Evolutionary conservation across 2,888 invertebrate species (phyloP).

Genomic region (Xestia ashworthii): DNA sequence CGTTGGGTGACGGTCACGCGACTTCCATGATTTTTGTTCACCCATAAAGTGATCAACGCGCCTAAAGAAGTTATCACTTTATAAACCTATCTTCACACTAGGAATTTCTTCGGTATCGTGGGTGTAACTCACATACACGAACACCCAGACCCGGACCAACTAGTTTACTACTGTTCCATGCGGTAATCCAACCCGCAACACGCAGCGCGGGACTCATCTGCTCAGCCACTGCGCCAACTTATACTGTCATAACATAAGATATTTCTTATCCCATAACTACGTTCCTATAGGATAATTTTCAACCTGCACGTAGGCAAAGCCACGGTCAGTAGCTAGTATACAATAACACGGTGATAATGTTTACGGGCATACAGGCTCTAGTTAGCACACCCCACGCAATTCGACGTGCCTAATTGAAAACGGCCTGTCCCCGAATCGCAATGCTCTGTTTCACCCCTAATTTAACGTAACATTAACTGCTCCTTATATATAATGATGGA

Average conservation of each 20-base stretch:
- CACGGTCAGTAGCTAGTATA: slow-evolving; percentile 4
- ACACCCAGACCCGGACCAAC: neutral
- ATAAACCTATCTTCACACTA: neutral
- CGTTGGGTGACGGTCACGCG: no score
- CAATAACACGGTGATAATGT: slow-evolving; percentile 76
- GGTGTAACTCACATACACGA: neutral
- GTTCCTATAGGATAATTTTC: neutral
- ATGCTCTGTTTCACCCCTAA: slow-evolving; percentile 71
- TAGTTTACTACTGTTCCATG: neutral
- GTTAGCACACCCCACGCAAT: slow-evolving; percentile 75
- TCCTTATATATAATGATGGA: slow-evolving; percentile 46
- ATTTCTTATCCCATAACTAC: neutral
- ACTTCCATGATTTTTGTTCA: no score
- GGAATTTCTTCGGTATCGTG: neutral
- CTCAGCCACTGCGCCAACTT: neutral
- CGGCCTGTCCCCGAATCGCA: slow-evolving; percentile 54
- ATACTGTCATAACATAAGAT: no score
- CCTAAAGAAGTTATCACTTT: no score
- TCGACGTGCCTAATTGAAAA: slow-evolving; percentile 76
- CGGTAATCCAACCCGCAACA: neutral
- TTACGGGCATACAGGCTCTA: slow-evolving; percentile 79
- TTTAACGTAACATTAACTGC: slow-evolving; percentile 64
- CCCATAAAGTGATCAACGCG: no score
- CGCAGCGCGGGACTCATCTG: neutral
- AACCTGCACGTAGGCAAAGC: neutral